A percentile compares a stretch with the other conserved stretches of the same genome.
phyloP scores from a whole-genome alignment of 2,113 vertebrate genomes.

The Ploceus nigricollis region DNA sequence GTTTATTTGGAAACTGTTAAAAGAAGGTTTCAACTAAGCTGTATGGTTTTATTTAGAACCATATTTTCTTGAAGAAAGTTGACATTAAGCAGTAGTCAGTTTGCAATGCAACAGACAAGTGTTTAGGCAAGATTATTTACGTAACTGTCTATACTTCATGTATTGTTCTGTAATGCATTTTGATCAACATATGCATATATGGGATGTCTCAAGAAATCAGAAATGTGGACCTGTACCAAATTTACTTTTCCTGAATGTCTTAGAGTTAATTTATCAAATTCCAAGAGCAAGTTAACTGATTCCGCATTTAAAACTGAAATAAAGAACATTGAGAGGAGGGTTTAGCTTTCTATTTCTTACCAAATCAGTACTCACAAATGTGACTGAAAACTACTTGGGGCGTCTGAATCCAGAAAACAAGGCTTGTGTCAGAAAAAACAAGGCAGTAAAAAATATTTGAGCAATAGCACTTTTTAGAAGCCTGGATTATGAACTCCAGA shows the following conservation, averaged over 20 bases:
- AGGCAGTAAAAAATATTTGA: neutral
- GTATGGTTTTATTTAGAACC: neutral
- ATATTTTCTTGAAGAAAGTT: neutral
- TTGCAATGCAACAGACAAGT: neutral
- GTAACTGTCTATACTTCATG: neutral
- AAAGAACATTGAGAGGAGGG: neutral
- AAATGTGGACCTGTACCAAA: neutral
- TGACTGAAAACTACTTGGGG: neutral
- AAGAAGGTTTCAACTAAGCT: neutral
- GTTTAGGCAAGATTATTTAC: neutral
- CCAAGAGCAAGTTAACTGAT: neutral
- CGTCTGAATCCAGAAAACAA: neutral
- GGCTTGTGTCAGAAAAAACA: neutral
- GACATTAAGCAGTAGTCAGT: neutral
- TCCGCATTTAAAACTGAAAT: neutral
- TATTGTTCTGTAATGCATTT: neutral
- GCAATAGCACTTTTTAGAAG: neutral
- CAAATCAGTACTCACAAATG: neutral
- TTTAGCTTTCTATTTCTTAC: neutral
- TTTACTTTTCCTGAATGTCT: neutral
- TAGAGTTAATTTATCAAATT: neutral
- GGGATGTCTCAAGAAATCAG: neutral
- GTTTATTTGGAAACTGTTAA: neutral
- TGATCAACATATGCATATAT: neutral
- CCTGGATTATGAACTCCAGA: neutral